phyloP scores from a whole-genome alignment of 2,797 vertebrate genomes.

The Galago senegalensis region DNA sequence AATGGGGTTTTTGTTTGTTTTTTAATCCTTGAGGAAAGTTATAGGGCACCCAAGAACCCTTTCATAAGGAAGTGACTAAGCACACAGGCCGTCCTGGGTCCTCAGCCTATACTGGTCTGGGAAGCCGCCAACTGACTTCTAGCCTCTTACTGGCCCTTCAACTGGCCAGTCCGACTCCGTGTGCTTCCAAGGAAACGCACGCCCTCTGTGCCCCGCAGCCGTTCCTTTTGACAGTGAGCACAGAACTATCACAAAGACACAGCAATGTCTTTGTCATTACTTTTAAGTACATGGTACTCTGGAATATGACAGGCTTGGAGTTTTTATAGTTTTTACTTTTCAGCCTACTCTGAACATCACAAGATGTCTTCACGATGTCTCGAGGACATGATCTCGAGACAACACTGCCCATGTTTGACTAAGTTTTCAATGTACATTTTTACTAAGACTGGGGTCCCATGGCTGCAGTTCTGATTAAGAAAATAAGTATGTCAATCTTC shows the following conservation, averaged over 20 bases:
- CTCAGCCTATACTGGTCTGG: constrained; percentile 12
- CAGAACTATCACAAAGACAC: neutral
- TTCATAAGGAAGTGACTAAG: constrained; percentile 65
- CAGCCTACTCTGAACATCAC: neutral
- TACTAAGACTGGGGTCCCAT: neutral
- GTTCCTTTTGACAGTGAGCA: neutral
- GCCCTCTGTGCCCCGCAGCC: neutral
- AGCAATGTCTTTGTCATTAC: neutral
- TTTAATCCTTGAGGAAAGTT: constrained; percentile 13
- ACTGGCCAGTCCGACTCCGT: too few relatives aligned
- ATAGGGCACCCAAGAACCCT: constrained; percentile 51
- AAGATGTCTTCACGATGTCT: neutral
- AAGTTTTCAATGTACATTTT: constrained; percentile 25
- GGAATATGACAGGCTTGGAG: neutral
- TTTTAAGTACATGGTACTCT: neutral
- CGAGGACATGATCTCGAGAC: constrained; percentile 21
- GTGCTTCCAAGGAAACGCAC: neutral
- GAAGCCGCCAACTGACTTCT: constrained; percentile 39
- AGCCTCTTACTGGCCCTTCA: constrained; percentile 12
- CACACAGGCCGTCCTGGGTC: constrained; percentile 42
- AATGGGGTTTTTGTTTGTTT: neutral
- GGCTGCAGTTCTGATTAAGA: constrained; percentile 28
- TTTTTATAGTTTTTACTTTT: neutral
- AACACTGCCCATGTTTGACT: neutral
- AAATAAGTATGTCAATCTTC: constrained; percentile 32